These are phyloP conservation scores for Papilio demoleus DNA, from an alignment of 2,888 invertebrate species.

Conservation along the genomic window DNA sequence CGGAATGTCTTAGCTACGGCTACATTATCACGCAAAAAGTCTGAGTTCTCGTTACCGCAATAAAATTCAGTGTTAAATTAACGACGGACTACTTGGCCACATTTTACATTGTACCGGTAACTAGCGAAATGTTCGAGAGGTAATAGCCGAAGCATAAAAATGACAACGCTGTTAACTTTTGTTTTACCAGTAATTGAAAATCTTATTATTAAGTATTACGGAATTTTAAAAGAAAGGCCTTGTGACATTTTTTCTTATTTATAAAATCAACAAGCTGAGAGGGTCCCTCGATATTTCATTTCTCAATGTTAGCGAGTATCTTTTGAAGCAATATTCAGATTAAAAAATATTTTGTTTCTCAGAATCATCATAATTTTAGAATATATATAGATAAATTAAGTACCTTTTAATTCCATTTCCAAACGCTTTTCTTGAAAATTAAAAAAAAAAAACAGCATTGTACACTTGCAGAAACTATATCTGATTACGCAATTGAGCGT, in stretches of 20 bases:
- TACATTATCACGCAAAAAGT: too few relatives aligned
- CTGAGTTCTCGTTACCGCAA: too few relatives aligned
- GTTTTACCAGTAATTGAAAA: slow-evolving; percentile 2
- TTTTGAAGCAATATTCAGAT: neutral
- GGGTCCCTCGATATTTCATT: slow-evolving; percentile 4
- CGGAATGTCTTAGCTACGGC: too few relatives aligned
- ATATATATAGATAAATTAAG: neutral
- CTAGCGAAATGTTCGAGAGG: too few relatives aligned
- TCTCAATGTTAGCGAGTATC: slow-evolving; percentile 11
- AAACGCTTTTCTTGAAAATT: too few relatives aligned
- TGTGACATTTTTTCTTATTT: neutral
- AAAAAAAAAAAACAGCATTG: neutral
- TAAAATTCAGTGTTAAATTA: too few relatives aligned
- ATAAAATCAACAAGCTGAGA: neutral
- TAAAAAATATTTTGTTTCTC: neutral
- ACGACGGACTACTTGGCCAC: too few relatives aligned
- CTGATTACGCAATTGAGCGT: neutral
- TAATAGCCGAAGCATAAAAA: too few relatives aligned
- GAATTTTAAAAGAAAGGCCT: neutral
- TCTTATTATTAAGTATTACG: neutral
- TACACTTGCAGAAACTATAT: neutral
- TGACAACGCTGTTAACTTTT: too few relatives aligned
- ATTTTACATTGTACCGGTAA: too few relatives aligned
- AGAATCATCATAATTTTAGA: neutral
- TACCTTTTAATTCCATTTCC: neutral